Evolutionary conservation across 1,140 invertebrate genomes (phyloP).

Genomic region (Helicoverpa zea): DNA sequence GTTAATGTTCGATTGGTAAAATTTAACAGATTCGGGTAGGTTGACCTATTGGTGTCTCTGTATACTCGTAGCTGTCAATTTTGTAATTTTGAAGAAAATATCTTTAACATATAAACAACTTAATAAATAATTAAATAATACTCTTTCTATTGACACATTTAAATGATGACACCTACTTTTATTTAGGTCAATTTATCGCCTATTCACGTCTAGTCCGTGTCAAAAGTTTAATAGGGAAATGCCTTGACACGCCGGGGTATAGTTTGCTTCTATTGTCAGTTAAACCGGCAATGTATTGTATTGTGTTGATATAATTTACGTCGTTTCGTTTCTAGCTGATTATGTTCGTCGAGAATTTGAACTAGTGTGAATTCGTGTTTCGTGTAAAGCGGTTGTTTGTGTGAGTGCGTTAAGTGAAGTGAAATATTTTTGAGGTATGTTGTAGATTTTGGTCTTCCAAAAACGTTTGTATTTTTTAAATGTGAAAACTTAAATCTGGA

Average conservation of each 20-base stretch:
- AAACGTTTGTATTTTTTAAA: no score
- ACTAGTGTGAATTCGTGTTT: neutral
- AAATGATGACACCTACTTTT: constrained; percentile 14
- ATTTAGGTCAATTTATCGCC: constrained; percentile 47
- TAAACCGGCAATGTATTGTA: constrained; percentile 53
- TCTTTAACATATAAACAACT: neutral
- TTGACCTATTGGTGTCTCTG: no score
- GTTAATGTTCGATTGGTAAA: no score
- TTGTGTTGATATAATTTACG: constrained; percentile 49
- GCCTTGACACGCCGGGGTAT: constrained; percentile 58
- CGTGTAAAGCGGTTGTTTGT: neutral
- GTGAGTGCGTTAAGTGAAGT: neutral
- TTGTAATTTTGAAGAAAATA: neutral
- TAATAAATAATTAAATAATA: neutral
- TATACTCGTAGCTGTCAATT: no score
- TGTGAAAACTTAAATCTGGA: no score
- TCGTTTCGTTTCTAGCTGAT: constrained; percentile 25
- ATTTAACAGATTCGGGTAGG: no score
- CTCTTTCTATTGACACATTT: neutral
- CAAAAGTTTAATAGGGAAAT: constrained; percentile 63
- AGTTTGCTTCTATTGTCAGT: constrained; percentile 48
- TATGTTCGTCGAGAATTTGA: neutral
- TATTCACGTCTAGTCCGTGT: constrained; percentile 51
- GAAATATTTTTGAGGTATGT: no score
- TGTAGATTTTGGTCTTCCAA: no score